A percentile compares a stretch with the other conserved stretches of the same genome.
These are phyloP conservation scores for Martes martes DNA, from an alignment of 2,113 vertebrate genomes.

Conservation along the genomic window DNA sequence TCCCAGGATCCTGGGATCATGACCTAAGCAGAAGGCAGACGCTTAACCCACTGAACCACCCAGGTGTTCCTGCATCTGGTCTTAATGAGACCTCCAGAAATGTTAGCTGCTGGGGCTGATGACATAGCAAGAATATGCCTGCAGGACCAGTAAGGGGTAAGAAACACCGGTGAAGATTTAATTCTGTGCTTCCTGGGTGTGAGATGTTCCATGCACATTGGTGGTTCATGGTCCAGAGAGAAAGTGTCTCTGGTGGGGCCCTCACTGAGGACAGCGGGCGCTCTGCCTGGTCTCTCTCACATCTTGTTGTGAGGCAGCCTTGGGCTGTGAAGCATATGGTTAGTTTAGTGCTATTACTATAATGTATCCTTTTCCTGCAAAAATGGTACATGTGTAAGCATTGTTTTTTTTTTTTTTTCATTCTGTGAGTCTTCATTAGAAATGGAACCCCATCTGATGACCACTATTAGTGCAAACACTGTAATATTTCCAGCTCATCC, in stretches of 20 bases:
- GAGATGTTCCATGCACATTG: too few relatives aligned
- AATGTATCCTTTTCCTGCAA: neutral
- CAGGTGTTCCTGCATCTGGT: neutral
- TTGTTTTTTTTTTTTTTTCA: neutral
- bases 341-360: neutral
- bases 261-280: rapidly evolving
- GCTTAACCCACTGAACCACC: too few relatives aligned
- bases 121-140: neutral
- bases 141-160: neutral
- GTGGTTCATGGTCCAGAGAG: neutral
- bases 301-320: neutral
- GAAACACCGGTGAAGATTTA: neutral
- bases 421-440: neutral
- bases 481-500: neutral
- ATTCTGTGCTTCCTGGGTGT: neutral
- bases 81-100: neutral
- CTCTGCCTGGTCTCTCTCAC: neutral
- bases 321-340: neutral
- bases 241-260: neutral
- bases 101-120: neutral
- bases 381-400: neutral
- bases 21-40: too few relatives aligned
- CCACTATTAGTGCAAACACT: neutral
- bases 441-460: neutral
- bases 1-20: too few relatives aligned